Conservation (phyloP, 37 sponge, comb jelly and placozoan species). For the Beroe ovata region DNA sequence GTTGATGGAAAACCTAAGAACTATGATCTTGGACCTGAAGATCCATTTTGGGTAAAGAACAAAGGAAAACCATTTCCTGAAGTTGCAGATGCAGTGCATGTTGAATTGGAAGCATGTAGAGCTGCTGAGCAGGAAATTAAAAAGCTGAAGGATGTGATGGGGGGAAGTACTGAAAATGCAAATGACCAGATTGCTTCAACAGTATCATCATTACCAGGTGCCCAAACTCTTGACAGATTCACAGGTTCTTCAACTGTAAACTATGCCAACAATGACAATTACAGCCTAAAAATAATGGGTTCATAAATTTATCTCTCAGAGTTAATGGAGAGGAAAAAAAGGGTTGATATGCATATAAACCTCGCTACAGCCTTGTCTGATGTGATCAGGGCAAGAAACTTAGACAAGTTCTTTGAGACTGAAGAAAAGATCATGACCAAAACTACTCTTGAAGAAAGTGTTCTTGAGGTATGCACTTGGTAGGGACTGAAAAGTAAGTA, state of each 20-base stretch:
- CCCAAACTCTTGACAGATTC: background rate
- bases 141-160: constrained; percentile 88
- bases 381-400: constrained; percentile 83
- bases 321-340: constrained; percentile 92
- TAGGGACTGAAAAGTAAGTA: too few relatives aligned
- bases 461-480: constrained; percentile 12
- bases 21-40: constrained; percentile 76
- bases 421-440: constrained; percentile 95
- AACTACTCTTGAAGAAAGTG: constrained; percentile 74
- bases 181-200: constrained; percentile 64
- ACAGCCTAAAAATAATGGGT: too few relatives aligned
- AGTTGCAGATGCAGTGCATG: constrained; percentile 95
- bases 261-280: constrained; percentile 69
- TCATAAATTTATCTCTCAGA: too few relatives aligned
- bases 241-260: constrained; percentile 66
- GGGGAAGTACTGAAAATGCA: constrained; percentile 40
- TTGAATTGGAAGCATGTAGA: constrained; percentile 83
- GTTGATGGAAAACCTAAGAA: constrained; percentile 67
- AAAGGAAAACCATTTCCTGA: constrained; percentile 89
- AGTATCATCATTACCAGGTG: constrained; percentile 61
- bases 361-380: constrained; percentile 93
- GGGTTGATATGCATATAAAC: constrained; percentile 97
- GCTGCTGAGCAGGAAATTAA: constrained; percentile 86
- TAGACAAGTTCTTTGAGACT: constrained; percentile 92
- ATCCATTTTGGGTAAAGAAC: constrained; percentile 79